phyloP scores from a whole-genome alignment of 2,888 invertebrate genomes.

The Lamellibrachia columna region DNA sequence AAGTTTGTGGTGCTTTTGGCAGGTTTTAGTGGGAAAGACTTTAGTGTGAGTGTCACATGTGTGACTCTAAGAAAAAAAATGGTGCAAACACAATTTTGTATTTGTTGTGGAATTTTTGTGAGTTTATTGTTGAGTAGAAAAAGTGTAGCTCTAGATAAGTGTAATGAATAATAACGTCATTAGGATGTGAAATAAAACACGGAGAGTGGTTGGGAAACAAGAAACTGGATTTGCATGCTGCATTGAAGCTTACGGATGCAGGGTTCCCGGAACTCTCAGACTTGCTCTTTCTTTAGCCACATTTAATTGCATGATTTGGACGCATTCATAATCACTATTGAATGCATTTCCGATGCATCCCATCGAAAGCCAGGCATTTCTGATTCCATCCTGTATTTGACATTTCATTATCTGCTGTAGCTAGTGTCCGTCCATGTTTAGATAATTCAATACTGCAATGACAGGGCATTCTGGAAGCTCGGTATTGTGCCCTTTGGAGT shows the following conservation, averaged over 20 bases:
- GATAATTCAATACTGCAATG: background rate
- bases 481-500: background rate
- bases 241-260: background rate
- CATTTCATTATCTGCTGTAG: background rate
- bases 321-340: background rate
- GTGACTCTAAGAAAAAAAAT: background rate
- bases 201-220: background rate
- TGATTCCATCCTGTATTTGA: background rate
- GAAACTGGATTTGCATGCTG: constrained; percentile 5
- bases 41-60: background rate
- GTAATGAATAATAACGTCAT: background rate
- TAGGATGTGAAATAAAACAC: background rate
- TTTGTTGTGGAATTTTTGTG: background rate
- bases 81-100: background rate
- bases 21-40: background rate
- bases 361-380: constrained; percentile 10
- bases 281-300: background rate
- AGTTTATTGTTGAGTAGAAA: background rate
- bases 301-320: constrained; percentile 11
- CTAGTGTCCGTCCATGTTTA: background rate
- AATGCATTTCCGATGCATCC: background rate
- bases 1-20: background rate
- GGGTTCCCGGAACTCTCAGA: background rate
- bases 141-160: background rate
- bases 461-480: background rate